These are phyloP conservation scores for Drosophila atripex DNA, from an alignment of 2,888 invertebrate species.

Conservation along the genomic window DNA sequence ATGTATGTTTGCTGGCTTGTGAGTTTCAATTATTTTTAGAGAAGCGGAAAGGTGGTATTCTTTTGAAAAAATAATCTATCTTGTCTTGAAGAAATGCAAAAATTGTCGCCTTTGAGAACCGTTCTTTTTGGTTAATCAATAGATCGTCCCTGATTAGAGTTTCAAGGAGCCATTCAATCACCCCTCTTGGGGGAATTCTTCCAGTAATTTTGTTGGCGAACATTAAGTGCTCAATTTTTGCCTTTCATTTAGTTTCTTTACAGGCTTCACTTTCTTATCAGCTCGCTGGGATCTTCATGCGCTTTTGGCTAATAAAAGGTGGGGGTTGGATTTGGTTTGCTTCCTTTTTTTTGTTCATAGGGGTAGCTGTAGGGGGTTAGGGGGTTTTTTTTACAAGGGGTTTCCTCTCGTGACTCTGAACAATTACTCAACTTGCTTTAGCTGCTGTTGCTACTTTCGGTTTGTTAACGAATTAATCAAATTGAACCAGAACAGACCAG, in stretches of 20 bases:
- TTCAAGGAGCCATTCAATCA: slow-evolving; percentile 26
- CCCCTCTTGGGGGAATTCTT: neutral
- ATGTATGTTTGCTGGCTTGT: slow-evolving; percentile 1
- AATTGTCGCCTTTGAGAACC: slow-evolving; percentile 26
- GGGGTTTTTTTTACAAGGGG: slow-evolving; percentile 23
- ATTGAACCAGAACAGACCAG: slow-evolving; percentile 66
- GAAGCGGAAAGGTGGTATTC: neutral
- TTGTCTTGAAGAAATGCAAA: slow-evolving; percentile 9
- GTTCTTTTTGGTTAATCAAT: slow-evolving; percentile 40
- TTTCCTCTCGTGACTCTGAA: slow-evolving; percentile 72
- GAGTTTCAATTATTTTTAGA: slow-evolving; percentile 61
- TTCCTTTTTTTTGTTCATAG: slow-evolving; percentile 16
- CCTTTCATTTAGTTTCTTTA: slow-evolving; percentile 18
- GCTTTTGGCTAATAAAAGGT: slow-evolving; percentile 71
- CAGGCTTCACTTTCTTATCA: slow-evolving; percentile 55
- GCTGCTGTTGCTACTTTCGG: slow-evolving; percentile 79
- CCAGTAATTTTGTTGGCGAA: slow-evolving; percentile 27
- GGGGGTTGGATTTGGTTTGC: slow-evolving; percentile 10
- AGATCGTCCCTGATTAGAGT: slow-evolving; percentile 32
- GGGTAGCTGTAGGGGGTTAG: slow-evolving; percentile 29
- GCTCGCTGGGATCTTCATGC: slow-evolving; percentile 74
- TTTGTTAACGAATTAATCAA: slow-evolving; percentile 84
- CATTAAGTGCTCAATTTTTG: slow-evolving; percentile 80
- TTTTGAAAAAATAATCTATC: neutral
- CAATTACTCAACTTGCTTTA: slow-evolving; percentile 75